A percentile compares a stretch with the other conserved stretches of the same genome.
Evolutionary conservation across 2,888 invertebrate genomes (phyloP).

Genomic region (Andrena fulva): DNA sequence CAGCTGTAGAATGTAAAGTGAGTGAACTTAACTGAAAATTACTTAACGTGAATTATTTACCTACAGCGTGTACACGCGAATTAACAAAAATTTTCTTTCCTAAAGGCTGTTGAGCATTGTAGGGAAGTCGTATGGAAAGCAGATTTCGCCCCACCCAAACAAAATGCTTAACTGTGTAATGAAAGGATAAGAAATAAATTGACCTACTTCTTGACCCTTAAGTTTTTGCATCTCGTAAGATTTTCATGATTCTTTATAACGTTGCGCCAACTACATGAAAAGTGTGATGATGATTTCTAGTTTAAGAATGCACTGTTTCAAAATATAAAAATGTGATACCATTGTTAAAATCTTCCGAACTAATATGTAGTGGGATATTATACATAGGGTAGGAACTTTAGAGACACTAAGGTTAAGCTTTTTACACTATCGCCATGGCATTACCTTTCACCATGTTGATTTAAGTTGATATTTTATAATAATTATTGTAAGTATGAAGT

Average conservation of each 20-base stretch:
- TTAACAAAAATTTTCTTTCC: slow-evolving; percentile 54
- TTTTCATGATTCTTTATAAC: slow-evolving; percentile 29
- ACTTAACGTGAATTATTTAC: neutral
- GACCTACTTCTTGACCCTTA: neutral
- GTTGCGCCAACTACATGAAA: slow-evolving; percentile 16
- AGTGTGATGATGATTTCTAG: slow-evolving; percentile 31
- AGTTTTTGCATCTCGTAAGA: slow-evolving; percentile 36
- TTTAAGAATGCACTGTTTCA: slow-evolving; percentile 21
- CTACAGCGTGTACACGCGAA: neutral
- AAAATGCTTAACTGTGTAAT: slow-evolving; percentile 31
- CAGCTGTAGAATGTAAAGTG: slow-evolving; percentile 86
- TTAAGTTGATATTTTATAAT: slow-evolving; percentile 55
- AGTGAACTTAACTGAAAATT: slow-evolving; percentile 58
- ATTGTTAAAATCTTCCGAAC: slow-evolving; percentile 35
- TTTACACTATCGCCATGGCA: slow-evolving; percentile 34
- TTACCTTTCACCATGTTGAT: slow-evolving; percentile 26
- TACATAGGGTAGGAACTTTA: slow-evolving; percentile 17
- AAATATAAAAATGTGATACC: slow-evolving; percentile 31
- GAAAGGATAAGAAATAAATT: slow-evolving; percentile 15
- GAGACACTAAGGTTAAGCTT: slow-evolving; percentile 16
- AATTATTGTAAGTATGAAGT: slow-evolving; percentile 39
- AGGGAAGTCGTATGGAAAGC: slow-evolving; percentile 82
- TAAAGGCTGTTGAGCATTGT: slow-evolving; percentile 83
- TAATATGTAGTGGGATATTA: slow-evolving; percentile 40
- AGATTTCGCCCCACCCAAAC: slow-evolving; percentile 64